Base-by-base conservation (phyloP, 2,113 vertebrate species). In the Raphicerus campestris region DNA sequence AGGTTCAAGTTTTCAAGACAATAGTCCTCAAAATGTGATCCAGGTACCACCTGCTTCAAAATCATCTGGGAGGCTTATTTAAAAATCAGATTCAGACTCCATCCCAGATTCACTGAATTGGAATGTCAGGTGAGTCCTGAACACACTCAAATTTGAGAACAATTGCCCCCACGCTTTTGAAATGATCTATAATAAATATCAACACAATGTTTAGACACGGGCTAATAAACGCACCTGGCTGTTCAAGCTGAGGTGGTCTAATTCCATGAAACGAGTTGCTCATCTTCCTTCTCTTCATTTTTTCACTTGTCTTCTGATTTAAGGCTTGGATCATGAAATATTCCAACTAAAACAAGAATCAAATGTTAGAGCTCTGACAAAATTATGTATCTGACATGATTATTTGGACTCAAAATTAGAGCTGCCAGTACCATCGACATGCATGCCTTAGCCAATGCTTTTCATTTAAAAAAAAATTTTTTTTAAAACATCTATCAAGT, bases 251-350 rank as follows among this genome's bases (percentile, higher is more conserved):
- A 89, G 99, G 99, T 1, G 99, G 99, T 15, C 99, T 99, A 87
- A 99, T 98, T 63, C 99, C 99, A 30, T 98, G 99, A 91, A 98
- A 97, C 80, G 99, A 99, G 97, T 98, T 99, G 20, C 49, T 98
- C 98, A 99, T 99, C 97, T 99, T 99, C 98, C 88, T 98, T 95
- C 99, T 99, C 98, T 99, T 99, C 95, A 99, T 99, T 93, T 99
- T 99, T 96, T 99, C 99, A 97, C 99, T 99, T 86, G 99, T 99
- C 99, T 99, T 99, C 98, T 99, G 99, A 98, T 99, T 99, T 98
- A 99, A 99, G 98, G 99, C 99, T 99, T 99, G 99, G 95, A 99
- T 99, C 99, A 99, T 99, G 98, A 99, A 99, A 99, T 99, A 99
- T 97, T 99, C 99, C 99, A 99, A 98, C 99, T 99, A 98, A 95